Percentiles rank a stretch among this genome's conserved stretches.
Evolutionary conservation across 2,888 invertebrate species (phyloP).

Genomic region (Eurytoma californica): DNA sequence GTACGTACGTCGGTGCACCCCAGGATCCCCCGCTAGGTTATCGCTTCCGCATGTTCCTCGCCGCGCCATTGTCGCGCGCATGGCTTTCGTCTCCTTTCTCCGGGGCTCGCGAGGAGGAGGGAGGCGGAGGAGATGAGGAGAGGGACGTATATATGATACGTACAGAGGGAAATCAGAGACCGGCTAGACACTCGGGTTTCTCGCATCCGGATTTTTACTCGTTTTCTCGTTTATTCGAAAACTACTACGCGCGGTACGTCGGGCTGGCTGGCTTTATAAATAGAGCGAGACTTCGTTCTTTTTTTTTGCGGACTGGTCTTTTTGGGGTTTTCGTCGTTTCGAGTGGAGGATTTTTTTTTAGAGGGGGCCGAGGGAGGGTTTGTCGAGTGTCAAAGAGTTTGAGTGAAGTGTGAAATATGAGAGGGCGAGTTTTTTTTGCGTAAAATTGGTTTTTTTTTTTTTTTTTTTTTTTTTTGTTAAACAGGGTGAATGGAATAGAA

Average conservation of each 20-base stretch:
- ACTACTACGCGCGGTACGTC: not conserved
- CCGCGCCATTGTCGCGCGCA: not conserved
- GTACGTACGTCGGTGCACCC: not conserved
- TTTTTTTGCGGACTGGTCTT: slow-evolving; percentile 2
- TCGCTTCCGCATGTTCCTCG: slow-evolving; percentile 44
- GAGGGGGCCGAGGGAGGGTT: not conserved
- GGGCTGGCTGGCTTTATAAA: not conserved
- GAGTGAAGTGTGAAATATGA: slow-evolving; percentile 16
- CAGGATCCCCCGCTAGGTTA: slow-evolving; percentile 40
- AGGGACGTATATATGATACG: not conserved
- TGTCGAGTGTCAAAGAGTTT: slow-evolving; percentile 36
- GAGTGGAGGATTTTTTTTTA: not conserved
- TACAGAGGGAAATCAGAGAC: slow-evolving; percentile 7
- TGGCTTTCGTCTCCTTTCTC: slow-evolving; percentile 4
- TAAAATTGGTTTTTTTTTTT: not conserved
- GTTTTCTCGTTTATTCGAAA: too few relatives aligned
- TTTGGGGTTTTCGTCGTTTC: not conserved
- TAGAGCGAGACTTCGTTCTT: not conserved
- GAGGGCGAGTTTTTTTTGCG: not conserved
- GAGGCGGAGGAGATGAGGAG: not conserved
- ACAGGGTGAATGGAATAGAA: too few relatives aligned
- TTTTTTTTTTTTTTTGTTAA: not conserved
- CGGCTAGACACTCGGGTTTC: not conserved
- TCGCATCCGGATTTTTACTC: not conserved
- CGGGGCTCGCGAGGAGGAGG: not conserved